Evolutionary conservation across 2,113 vertebrate species (phyloP), one percentile per base, ranked within the genome.

Genomic region (Psilopogon haemacephalus): DNA sequence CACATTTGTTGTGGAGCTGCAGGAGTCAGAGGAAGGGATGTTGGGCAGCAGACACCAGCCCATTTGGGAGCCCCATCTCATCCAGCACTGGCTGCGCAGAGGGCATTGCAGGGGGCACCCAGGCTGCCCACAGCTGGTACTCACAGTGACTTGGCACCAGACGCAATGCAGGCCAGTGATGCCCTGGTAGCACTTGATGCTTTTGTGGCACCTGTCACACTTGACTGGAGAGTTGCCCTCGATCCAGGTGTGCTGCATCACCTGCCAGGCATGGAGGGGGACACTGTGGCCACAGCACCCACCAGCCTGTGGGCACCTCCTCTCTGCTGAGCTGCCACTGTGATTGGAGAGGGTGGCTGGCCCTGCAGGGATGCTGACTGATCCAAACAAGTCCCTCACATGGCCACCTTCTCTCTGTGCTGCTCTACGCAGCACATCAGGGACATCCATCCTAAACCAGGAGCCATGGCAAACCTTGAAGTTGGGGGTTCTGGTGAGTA

Each of bases 111-210:
- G 76, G 15, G 7, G 4, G n/a, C 26, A 20, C 15, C 30, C 5
- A 2, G 42, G 15, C 37, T n/a, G 64, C 9, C 48, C 26, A 10
- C 7, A 15, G 84, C 48, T 33, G 0, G 11, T 37, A 98, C 99
- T 98, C 97, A 99, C 99, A 27, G 98, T 98, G 95, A 98, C 97
- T 91, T 98, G 98, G 97, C 99, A 99, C 99, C 99, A 99, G 88
- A 98, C 98, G 21, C 99, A 99, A 97, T 99, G 99, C 93, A 99
- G 97, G 50, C 99, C 98, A 0, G 98, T 99, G 94, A 99, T 98
- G 77, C 98, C 98, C 98, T 99, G 99, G 97, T 99, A 99, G 96
- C 98, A 98, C 96, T 99, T 99, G 98, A 99, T 99, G 98, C 98
- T 99, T 91, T 99, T 98, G 97, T 98, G 98, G 96, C 99, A 99